Evolutionary conservation across 2,888 invertebrate genomes (phyloP).

Genomic region (Ethmia dodecea): DNA sequence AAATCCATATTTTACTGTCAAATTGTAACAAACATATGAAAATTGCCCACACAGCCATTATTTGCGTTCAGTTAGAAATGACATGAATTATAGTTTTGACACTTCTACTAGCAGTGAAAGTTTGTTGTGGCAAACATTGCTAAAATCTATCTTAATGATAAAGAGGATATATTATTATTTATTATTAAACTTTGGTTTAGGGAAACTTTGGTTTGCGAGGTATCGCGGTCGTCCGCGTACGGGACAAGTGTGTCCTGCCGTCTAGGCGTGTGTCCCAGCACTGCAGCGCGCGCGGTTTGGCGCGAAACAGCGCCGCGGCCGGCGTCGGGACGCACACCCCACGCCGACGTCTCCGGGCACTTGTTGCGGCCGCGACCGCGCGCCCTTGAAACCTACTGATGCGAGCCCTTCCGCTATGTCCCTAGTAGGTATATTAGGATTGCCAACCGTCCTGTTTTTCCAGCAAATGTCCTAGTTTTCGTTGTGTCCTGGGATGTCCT

Average conservation of each 20-base stretch:
- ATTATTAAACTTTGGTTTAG: constrained; percentile 2
- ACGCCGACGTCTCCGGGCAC: constrained; percentile 50
- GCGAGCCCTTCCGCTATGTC: too few species aligned
- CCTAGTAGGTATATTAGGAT: too few species aligned
- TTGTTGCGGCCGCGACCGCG: constrained; percentile 50
- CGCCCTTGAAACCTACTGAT: constrained; percentile 53
- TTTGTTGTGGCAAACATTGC: neutral
- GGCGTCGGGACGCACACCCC: constrained; percentile 41
- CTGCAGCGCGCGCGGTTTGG: constrained; percentile 52
- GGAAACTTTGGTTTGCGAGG: constrained; percentile 26
- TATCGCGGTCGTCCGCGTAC: constrained; percentile 29
- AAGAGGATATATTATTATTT: neutral
- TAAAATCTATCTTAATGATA: neutral
- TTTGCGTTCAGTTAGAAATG: constrained; percentile 3
- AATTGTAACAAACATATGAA: constrained; percentile 5
- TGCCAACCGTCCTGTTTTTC: too few species aligned
- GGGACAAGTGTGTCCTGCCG: constrained; percentile 50
- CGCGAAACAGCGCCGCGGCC: constrained; percentile 44
- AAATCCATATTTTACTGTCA: constrained; percentile 17
- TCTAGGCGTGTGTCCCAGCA: constrained; percentile 57
- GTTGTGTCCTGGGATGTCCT: too few species aligned
- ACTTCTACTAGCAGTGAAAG: neutral
- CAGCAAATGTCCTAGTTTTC: too few species aligned
- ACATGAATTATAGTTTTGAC: neutral
- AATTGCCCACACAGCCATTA: constrained; percentile 16